These are phyloP conservation scores for Lamprologus tigripictilis DNA, from an alignment of 2,113 vertebrate species.

Conservation along the genomic window DNA sequence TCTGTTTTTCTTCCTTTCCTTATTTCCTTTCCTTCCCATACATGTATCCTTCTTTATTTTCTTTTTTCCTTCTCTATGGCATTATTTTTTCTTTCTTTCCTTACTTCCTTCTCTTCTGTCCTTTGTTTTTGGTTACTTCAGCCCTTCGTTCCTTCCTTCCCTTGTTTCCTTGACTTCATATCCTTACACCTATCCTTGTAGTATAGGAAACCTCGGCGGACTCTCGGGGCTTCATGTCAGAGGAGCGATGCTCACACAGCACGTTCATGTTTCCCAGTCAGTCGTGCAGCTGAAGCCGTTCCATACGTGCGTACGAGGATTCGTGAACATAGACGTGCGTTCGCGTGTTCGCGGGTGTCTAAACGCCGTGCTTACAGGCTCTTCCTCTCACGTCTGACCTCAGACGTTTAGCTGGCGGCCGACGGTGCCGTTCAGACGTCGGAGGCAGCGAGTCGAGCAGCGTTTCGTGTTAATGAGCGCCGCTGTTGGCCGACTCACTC, in stretches of 20 bases:
- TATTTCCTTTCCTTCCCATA: not conserved
- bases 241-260: too few relatives aligned
- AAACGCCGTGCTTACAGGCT: fast-evolving
- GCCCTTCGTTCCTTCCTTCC: not conserved
- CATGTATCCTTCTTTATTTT: not conserved
- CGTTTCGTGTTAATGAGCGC: not conserved
- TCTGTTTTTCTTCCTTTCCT: not conserved
- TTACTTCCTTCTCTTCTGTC: not conserved
- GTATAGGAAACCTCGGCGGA: not conserved
- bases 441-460: not conserved
- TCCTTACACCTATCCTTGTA: not conserved
- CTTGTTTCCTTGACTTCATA: not conserved
- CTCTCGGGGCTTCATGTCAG: not conserved
- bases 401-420: not conserved
- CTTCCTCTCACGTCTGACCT: not conserved
- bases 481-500: not conserved
- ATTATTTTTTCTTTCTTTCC: not conserved
- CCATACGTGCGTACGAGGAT: not conserved
- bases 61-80: not conserved
- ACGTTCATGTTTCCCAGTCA: not conserved
- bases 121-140: not conserved
- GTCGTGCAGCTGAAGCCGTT: not conserved
- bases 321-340: not conserved
- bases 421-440: not conserved
- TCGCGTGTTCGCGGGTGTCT: fast-evolving